Conservation (phyloP, 2,797 vertebrate genomes). For the Spinus pinus region DNA sequence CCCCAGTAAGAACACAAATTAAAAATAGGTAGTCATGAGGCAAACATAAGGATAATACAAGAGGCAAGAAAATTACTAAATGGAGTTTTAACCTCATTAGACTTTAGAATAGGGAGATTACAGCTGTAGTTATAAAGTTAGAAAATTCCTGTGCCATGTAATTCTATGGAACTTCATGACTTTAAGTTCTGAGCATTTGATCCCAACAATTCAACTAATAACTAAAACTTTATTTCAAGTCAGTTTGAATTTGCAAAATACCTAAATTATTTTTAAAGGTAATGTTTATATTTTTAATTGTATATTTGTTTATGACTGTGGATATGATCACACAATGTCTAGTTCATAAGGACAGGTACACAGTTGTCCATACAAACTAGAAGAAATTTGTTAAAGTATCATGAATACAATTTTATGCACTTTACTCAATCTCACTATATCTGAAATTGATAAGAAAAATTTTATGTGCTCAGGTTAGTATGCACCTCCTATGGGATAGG, state of each 20-base stretch:
- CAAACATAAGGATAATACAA: background rate
- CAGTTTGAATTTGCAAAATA: background rate
- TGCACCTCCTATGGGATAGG: background rate
- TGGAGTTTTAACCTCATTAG: background rate
- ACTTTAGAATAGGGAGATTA: background rate
- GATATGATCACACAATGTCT: background rate
- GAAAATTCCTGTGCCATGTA: background rate
- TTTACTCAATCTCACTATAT: background rate
- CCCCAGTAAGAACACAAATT: background rate
- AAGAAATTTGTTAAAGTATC: background rate
- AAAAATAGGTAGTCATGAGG: background rate
- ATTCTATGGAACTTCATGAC: background rate
- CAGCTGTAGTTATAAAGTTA: background rate
- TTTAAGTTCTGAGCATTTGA: background rate
- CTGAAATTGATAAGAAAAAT: background rate
- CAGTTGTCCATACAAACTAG: fast-evolving
- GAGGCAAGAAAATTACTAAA: background rate
- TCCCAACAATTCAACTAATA: background rate
- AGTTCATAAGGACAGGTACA: background rate
- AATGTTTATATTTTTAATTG: background rate
- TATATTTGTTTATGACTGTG: background rate
- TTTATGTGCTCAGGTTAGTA: background rate
- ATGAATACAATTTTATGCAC: background rate
- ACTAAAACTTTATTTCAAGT: background rate
- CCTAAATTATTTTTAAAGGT: fast-evolving